Base-by-base conservation (phyloP, 1,140 invertebrate species). In the Choristoneura fumiferana region DNA sequence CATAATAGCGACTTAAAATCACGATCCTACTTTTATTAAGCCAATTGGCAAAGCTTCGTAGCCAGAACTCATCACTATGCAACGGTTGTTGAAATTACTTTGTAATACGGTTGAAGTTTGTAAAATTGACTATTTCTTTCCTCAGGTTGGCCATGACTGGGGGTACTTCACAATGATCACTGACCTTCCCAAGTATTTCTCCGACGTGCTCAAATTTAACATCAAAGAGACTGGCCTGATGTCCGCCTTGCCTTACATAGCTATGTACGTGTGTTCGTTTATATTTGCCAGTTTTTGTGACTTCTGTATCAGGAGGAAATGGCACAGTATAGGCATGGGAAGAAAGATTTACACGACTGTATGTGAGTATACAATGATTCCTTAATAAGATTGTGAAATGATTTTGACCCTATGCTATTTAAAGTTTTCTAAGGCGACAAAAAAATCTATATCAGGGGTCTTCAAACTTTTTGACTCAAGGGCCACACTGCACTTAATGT, bases 111-210 rank as follows among this genome's bases (percentile, higher is more conserved):
- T 3, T 29, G n/a, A 29, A 29, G 6, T 29, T 29, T 29, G 22
- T 3, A 59, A 13, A 57, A 36, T 29, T 57, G 6, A 13, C 3
- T 54, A 29, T 59, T 22, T 52, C 39, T 45, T 45, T 39, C 71
- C 67, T 34, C 65, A 87, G 84, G 57, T 87, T 91, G 95, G 96
- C 8, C 95, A 98, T 84, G 96, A 98, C 85, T 98, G 96, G 96
- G 96, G 95, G 14, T 96, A 97, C 78, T 98, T 98, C 73, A 98
- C 96, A 6, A 95, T 98, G 92, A 93, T 98, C 0, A 97, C 96
- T 1, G 95, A 97, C 80, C 87, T 98, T 1, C 97, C 97, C 1
- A 96, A 95, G 91, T 98, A 97, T 81, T 95, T 98, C 93, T 93
- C 94, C 43, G 93, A 95, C 71, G 94, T 97, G 1, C 89, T 98